Evolutionary conservation across 1,140 invertebrate genomes (phyloP), one percentile per base, ranked within the genome.

Genomic region (Tigriopus japonicus): DNA sequence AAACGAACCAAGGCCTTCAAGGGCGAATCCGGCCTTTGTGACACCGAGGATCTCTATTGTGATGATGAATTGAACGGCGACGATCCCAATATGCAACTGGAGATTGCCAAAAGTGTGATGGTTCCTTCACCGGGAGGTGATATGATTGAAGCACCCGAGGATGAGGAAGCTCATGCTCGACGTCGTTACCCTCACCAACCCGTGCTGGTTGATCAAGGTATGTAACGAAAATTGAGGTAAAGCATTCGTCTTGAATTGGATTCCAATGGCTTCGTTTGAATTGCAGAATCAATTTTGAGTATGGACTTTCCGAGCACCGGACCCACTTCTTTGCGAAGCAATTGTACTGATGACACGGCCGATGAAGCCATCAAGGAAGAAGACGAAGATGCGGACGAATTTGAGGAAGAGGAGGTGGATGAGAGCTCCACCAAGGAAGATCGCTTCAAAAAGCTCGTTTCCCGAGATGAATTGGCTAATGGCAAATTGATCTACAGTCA

Each of bases 11-110:
- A 28, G n/a, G 52, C 17, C n/a, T 21, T 28, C 24, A 23, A 21
- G 7, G 35, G 52, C 35, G 5, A 23, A 7, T 14, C 35, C 21
- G 35, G 52, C 17, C 52, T 23, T 15, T 21, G 15, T 12, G 52
- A 54, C 21, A 54, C 52, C 35, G 52, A 54, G 21, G 52, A 54
- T 54, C 52, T 54, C 35, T 54, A 54, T 28, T 54, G 52, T 54
- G 52, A 54, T 13, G 52, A 54, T 54, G 52, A 54, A 28, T 28
- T 54, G n/a, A 54, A 54, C 24, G 52, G 21, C n/a, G 35, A 54
- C 13, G 52, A 54, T 54, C 52, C 52, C 21, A 54, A 54, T 54
- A 54, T 54, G 52, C 52, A 54, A 28, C 13, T 54, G 17, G n/a
- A n/a, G n/a, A 54, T 54, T 13, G 28, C 28, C 28, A 35, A 35